Evolutionary conservation across 1,140 invertebrate species (phyloP).

Genomic region (Micrasema longulum): DNA sequence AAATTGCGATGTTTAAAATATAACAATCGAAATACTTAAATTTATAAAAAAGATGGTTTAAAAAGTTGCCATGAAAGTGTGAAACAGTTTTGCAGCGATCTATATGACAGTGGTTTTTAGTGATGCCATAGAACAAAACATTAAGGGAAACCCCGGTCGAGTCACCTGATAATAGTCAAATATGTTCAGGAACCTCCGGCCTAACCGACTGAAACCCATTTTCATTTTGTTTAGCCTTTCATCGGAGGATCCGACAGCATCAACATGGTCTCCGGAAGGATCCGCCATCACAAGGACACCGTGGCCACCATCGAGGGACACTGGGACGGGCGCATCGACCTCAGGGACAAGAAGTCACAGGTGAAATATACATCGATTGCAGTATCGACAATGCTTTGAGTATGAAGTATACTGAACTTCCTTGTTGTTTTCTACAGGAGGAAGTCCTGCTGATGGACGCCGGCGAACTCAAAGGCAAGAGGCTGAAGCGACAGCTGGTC

Average conservation of each 20-base stretch:
- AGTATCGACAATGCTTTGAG: background rate
- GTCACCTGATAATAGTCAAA: too few relatives aligned
- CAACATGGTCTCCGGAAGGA: conserved; percentile 87
- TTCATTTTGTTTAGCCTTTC: conserved; percentile 76
- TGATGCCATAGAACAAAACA: too few relatives aligned
- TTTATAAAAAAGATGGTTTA: too few relatives aligned
- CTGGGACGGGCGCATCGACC: conserved; percentile 88
- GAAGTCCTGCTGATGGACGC: conserved; percentile 82
- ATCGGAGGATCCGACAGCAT: conserved; percentile 85
- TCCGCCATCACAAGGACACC: conserved; percentile 90
- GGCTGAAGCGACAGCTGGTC: conserved; percentile 84
- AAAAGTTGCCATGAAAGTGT: too few relatives aligned
- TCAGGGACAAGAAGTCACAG: conserved; percentile 18
- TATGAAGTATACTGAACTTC: too few relatives aligned
- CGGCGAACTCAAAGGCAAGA: conserved; percentile 75
- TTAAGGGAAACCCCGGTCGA: too few relatives aligned
- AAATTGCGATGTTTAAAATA: too few relatives aligned
- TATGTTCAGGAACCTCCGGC: too few relatives aligned
- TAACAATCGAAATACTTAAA: too few relatives aligned
- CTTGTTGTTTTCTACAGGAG: conserved; percentile 70
- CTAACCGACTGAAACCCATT: too few relatives aligned
- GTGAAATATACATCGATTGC: background rate
- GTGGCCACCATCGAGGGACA: conserved; percentile 87
- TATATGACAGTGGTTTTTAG: too few relatives aligned
- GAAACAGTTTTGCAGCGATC: too few relatives aligned